Base-by-base conservation (phyloP, 2,113 vertebrate species). In the Chlorocebus sabaeus region DNA sequence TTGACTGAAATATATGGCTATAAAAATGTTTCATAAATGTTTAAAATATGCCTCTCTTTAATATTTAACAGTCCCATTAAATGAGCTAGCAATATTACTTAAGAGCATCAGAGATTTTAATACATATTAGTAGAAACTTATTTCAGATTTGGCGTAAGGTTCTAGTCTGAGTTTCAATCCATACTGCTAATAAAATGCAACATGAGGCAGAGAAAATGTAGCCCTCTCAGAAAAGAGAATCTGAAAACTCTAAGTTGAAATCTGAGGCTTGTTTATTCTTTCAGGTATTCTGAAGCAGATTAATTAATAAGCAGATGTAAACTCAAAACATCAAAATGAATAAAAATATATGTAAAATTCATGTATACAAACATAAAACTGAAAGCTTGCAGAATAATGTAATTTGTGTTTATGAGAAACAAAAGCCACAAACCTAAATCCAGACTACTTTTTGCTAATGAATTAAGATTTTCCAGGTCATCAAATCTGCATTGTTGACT, bases 361-460 rank as follows among this genome's bases (percentile, higher is more conserved):
- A 90, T 22, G 22, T 9, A 73, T 43, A 79, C 14, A 90, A 79
- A 87, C 70, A 72, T 23, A 91, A 89, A 89, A 61, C 40, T 13
- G 17, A 96, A 72, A 86, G 57, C 72, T 1, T 6, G 7, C 17
- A 92, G 78, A 87, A 81, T 43, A 64, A 59, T 64, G 25, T 40
- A 86, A 92, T 67, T 48, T 90, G 59, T 67, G 48, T 75, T 82
- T 43, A 82, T 59, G 59, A 80, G 73, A 89, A 96, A 91, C 55
- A 91, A 96, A 93, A 96, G 5, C 82, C 88, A 98, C 98, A 95
- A 97, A 99, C 98, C 98, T 98, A 98, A 98, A 93, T 98, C 91
- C 82, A 85, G 70, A 61, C 93, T 73, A 75, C 0, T 38, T 91
- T 96, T 73, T 43, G 68, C 18, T 96, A 93, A 97, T 38, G 97